Conservation (phyloP, 2,113 vertebrate genomes). For the Paramormyrops kingsleyae region DNA sequence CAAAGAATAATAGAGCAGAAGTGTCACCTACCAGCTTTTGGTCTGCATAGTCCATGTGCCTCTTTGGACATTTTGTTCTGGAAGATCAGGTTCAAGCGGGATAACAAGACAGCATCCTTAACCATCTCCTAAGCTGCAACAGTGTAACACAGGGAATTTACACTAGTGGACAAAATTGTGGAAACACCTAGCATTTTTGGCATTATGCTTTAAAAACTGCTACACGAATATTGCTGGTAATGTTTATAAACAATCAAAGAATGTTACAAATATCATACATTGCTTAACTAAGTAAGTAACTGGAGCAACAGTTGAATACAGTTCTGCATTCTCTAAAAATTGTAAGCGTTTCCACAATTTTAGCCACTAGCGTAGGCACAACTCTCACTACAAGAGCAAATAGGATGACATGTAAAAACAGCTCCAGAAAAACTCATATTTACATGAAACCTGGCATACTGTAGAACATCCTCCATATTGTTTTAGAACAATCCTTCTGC, state of each 20-base stretch:
- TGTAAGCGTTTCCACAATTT: too few relatives aligned
- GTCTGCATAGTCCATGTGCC: not conserved
- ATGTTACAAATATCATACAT: too few relatives aligned
- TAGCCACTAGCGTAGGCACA: not conserved
- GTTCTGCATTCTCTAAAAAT: too few relatives aligned
- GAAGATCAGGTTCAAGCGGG: not conserved
- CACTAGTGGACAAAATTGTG: too few relatives aligned
- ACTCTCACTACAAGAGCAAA: not conserved
- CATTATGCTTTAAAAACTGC: too few relatives aligned
- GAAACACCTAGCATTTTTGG: too few relatives aligned
- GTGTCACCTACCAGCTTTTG: not conserved
- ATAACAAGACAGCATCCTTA: not conserved
- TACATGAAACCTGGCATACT: not conserved
- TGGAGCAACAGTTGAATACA: too few relatives aligned
- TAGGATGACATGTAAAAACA: not conserved
- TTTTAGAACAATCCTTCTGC: not conserved
- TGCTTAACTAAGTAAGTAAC: too few relatives aligned
- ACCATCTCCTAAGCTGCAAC: not conserved
- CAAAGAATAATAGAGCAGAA: not conserved
- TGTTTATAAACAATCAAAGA: too few relatives aligned
- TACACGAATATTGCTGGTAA: too few relatives aligned
- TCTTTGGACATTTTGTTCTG: not conserved
- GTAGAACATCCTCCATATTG: not conserved
- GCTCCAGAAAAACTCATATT: not conserved
- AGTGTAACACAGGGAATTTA: not conserved